These are phyloP conservation scores for Ctenopoma multispine DNA, from an alignment of 2,797 vertebrate species.

Conservation along the genomic window DNA sequence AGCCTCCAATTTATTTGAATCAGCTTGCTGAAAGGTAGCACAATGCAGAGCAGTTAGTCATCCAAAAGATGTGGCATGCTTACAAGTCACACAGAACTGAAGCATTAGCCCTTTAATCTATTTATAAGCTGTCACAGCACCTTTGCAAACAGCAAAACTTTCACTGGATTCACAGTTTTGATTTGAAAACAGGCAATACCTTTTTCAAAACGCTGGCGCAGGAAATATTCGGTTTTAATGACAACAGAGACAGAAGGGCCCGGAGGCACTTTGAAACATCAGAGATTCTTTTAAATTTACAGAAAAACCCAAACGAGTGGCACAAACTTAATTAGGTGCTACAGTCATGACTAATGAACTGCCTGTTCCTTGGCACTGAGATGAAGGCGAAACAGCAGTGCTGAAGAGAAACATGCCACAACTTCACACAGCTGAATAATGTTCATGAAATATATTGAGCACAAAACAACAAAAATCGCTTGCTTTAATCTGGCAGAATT, in stretches of 20 bases:
- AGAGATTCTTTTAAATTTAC: slow-evolving; percentile 80
- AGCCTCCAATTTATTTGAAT: slow-evolving; percentile 65
- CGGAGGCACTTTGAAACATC: slow-evolving; percentile 77
- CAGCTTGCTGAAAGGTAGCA: slow-evolving; percentile 57
- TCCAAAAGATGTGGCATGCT: slow-evolving; percentile 53
- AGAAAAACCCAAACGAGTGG: slow-evolving; percentile 76
- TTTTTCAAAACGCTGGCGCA: slow-evolving; percentile 54
- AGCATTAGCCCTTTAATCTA: slow-evolving; percentile 64
- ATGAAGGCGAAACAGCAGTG: slow-evolving; percentile 59
- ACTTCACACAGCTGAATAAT: slow-evolving; percentile 62
- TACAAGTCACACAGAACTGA: slow-evolving; percentile 50
- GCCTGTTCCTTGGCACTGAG: slow-evolving; percentile 66
- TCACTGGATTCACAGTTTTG: slow-evolving; percentile 58
- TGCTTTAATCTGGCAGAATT: slow-evolving; percentile 42
- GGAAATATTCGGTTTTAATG: slow-evolving; percentile 78
- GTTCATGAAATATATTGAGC: slow-evolving; percentile 50
- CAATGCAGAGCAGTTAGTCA: slow-evolving; percentile 60
- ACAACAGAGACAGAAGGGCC: slow-evolving; percentile 67
- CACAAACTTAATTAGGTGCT: slow-evolving; percentile 80
- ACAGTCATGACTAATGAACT: slow-evolving; percentile 79
- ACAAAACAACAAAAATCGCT: slow-evolving; percentile 29
- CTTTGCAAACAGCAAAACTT: slow-evolving; percentile 48
- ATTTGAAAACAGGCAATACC: slow-evolving; percentile 64
- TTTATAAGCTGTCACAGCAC: slow-evolving; percentile 65
- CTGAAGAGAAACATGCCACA: slow-evolving; percentile 60